Evolutionary conservation across 2,113 vertebrate species (phyloP).

Genomic region (Merops nubicus): DNA sequence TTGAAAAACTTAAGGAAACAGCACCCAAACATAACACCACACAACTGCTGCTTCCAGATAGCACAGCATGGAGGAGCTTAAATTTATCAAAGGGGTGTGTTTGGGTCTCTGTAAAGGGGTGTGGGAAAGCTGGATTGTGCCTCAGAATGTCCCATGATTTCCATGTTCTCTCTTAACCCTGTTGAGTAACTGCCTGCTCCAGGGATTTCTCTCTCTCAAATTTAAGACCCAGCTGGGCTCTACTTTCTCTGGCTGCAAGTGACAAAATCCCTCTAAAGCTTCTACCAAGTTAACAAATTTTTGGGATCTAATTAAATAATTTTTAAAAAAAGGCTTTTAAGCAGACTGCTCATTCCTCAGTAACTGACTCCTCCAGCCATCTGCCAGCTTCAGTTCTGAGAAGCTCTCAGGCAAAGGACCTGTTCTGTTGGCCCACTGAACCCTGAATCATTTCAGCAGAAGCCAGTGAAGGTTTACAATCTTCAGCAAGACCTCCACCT

Average conservation of each 20-base stretch:
- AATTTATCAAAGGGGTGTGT: not conserved
- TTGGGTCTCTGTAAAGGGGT: not conserved
- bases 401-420: not conserved
- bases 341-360: not conserved
- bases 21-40: not conserved
- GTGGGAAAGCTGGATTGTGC: not conserved
- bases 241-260: not conserved
- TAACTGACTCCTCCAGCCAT: fast-evolving
- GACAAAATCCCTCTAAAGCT: not conserved
- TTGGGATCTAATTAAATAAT: not conserved
- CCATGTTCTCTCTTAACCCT: not conserved
- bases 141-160: not conserved
- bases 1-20: not conserved
- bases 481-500: not conserved
- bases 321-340: not conserved
- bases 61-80: not conserved
- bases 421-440: fast-evolving
- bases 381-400: not conserved
- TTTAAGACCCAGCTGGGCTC: not conserved
- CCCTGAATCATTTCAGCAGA: not conserved
- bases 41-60: not conserved
- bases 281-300: not conserved
- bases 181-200: not conserved
- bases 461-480: not conserved
- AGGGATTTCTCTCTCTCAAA: not conserved